A percentile compares a stretch with the other conserved stretches of the same genome.
Conservation (phyloP, 2,113 vertebrate genomes). For the Xenopus tropicalis region DNA sequence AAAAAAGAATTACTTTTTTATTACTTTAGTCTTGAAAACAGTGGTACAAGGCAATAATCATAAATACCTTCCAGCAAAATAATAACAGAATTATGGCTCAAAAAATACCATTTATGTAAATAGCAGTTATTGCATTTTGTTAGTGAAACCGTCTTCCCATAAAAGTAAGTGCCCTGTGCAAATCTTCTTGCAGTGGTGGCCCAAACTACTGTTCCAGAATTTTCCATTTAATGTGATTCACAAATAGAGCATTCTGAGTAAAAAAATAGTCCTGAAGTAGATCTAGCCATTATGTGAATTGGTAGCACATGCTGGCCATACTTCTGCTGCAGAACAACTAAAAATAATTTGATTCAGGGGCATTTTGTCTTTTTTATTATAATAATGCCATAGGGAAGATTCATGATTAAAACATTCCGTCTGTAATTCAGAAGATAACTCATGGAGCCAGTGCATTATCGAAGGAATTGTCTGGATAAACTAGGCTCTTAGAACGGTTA, state of each 20-base stretch:
- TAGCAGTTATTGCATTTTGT: conserved; percentile 30
- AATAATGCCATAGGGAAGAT: conserved; percentile 59
- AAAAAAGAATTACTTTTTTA: conserved; percentile 35
- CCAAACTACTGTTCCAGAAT: conserved; percentile 32
- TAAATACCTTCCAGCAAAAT: conserved; percentile 33
- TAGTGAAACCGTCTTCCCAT: conserved; percentile 26
- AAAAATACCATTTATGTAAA: conserved; percentile 18
- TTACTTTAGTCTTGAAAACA: conserved; percentile 20
- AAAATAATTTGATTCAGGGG: conserved; percentile 54
- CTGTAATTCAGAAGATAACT: conserved; percentile 61
- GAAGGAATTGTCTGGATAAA: conserved; percentile 60
- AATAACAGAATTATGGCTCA: conserved; percentile 20
- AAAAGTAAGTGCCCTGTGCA: conserved; percentile 27
- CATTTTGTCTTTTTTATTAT: conserved; percentile 63
- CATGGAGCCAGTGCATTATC: conserved; percentile 57
- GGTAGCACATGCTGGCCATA: conserved; percentile 20
- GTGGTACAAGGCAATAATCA: conserved; percentile 20
- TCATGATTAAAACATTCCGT: conserved; percentile 45
- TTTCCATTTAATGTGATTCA: conserved; percentile 31
- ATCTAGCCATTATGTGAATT: conserved; percentile 27
- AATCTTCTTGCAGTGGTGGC: conserved; percentile 21
- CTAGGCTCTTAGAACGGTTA: conserved; percentile 57
- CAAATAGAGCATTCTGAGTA: conserved; percentile 18
- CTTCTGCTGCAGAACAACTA: conserved; percentile 36
- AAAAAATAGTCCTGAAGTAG: conserved; percentile 4